Conservation (phyloP, 2,888 invertebrate genomes). For the Nephrotoma guestfalica region DNA sequence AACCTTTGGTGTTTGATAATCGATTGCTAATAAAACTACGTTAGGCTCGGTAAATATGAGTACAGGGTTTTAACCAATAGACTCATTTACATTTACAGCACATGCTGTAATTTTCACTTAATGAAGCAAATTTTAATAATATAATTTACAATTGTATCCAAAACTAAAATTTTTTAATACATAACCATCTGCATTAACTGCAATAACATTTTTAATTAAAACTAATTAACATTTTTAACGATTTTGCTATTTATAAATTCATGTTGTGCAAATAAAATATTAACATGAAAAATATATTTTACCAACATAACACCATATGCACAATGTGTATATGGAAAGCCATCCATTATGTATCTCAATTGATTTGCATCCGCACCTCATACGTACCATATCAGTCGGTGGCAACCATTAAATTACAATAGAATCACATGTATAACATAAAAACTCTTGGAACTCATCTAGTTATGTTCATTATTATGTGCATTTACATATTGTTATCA, state of each 20-base stretch:
- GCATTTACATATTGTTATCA: not conserved
- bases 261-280: not conserved
- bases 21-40: too few relatives aligned
- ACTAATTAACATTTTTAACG: not conserved
- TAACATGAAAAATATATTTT: not conserved
- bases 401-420: not conserved
- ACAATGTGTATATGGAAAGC: not conserved
- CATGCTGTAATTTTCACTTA: too few relatives aligned
- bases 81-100: too few relatives aligned
- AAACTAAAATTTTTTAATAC: not conserved
- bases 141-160: not conserved
- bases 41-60: too few relatives aligned
- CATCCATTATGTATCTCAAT: not conserved
- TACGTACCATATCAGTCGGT: not conserved
- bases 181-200: not conserved
- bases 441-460: not conserved
- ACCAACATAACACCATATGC: not conserved
- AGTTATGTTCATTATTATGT: not conserved
- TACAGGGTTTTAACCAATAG: too few relatives aligned
- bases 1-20: too few relatives aligned
- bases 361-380: not conserved
- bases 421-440: not conserved
- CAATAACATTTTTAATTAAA: not conserved
- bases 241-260: not conserved
- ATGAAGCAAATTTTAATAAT: not conserved